A percentile compares a stretch with the other conserved stretches of the same genome.
Conservation (phyloP, 2,113 vertebrate genomes). For the Vicugna pacos region DNA sequence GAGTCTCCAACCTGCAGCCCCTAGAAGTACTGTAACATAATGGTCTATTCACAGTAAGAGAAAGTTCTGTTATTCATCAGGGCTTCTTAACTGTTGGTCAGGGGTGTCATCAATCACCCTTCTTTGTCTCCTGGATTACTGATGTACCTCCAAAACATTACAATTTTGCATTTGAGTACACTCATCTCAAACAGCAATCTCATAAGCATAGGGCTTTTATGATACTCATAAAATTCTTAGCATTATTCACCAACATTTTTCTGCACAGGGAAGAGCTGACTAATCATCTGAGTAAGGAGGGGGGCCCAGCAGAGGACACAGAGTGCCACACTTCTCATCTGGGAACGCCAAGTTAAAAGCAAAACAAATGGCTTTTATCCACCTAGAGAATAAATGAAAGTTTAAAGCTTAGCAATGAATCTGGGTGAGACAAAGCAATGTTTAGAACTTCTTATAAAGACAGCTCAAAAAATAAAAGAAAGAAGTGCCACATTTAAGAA, state of each 20-base stretch:
- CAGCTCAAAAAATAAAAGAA: neutral
- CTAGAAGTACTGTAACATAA: rapidly evolving
- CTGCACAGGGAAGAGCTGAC: neutral
- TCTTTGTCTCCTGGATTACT: neutral
- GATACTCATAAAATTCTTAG: slow-evolving; percentile 18
- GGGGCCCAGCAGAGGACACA: neutral
- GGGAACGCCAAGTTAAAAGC: slow-evolving; percentile 20
- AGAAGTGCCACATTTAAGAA: neutral
- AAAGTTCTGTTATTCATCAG: neutral
- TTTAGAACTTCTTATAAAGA: slow-evolving; percentile 37
- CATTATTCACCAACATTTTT: slow-evolving; percentile 29
- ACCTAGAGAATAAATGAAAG: slow-evolving; percentile 56
- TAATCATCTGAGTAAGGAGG: neutral
- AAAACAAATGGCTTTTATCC: slow-evolving; percentile 39
- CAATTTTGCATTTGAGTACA: neutral
- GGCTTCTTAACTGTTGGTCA: neutral
- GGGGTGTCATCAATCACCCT: neutral
- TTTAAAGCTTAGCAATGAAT: slow-evolving; percentile 32
- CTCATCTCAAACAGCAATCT: neutral
- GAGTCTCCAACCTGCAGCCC: neutral
- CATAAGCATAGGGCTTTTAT: neutral
- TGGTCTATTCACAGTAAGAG: neutral
- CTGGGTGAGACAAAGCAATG: slow-evolving; percentile 38
- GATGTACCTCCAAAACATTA: neutral
- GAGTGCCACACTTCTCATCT: neutral